Conservation (phyloP, 1,140 invertebrate species). For the Atta colombica region DNA sequence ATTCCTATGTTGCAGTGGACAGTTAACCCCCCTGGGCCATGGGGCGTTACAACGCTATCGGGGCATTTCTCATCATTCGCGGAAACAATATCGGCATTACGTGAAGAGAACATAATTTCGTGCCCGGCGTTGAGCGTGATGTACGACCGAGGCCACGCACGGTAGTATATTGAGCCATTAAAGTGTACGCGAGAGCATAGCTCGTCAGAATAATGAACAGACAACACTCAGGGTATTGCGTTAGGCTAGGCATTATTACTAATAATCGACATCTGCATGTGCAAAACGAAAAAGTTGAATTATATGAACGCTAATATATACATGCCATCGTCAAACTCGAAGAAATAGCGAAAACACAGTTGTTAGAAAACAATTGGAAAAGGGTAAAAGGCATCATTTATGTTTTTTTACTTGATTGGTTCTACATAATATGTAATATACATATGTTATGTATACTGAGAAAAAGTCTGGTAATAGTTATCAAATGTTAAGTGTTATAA, state of each 20-base stretch:
- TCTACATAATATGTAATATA: no score
- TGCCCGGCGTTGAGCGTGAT: constrained; percentile 61
- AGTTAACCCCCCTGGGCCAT: constrained; percentile 68
- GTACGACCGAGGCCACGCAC: constrained; percentile 47
- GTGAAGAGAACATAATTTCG: constrained; percentile 51
- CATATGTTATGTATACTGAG: no score
- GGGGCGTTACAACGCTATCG: constrained; percentile 66
- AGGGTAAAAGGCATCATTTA: no score
- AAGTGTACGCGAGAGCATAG: constrained; percentile 34
- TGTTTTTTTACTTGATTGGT: no score
- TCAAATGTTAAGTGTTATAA: no score
- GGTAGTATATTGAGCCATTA: constrained; percentile 73
- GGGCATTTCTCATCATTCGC: constrained; percentile 74
- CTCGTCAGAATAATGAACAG: constrained; percentile 67
- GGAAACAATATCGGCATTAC: constrained; percentile 75
- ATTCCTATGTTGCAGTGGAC: constrained; percentile 68
- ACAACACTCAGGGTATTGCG: constrained; percentile 61
- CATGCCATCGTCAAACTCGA: background rate
- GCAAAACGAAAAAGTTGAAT: background rate
- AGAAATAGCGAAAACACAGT: background rate
- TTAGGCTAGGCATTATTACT: constrained; percentile 63
- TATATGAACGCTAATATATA: background rate
- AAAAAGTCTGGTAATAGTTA: no score
- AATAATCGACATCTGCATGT: constrained; percentile 51
- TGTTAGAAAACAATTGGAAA: background rate